phyloP scores from a whole-genome alignment of 37 sponge, comb jelly and placozoan genomes.

The Hexactinellida sp. region DNA sequence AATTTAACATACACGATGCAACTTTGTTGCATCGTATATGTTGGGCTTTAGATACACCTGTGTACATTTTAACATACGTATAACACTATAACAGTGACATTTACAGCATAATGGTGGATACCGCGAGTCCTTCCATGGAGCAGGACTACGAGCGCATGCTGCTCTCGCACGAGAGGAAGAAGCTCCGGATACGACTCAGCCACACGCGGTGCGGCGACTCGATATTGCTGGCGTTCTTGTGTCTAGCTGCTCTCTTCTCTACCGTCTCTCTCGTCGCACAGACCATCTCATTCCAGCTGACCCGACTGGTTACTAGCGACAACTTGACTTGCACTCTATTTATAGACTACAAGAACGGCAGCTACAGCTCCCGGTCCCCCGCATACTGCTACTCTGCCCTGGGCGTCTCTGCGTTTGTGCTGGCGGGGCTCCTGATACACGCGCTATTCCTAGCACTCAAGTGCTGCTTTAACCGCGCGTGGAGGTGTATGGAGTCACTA shows the following conservation, averaged over 20 bases:
- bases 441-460: not conserved
- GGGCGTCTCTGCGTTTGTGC: not conserved
- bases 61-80: too few relatives aligned
- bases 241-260: not conserved
- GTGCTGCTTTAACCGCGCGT: not conserved
- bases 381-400: not conserved
- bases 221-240: not conserved
- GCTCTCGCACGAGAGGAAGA: not conserved
- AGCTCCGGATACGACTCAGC: not conserved
- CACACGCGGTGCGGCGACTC: not conserved
- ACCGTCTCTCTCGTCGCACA: not conserved
- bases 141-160: not conserved
- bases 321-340: conserved; percentile 1
- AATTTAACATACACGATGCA: too few relatives aligned
- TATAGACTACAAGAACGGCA: not conserved
- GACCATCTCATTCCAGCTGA: not conserved
- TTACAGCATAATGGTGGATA: too few relatives aligned
- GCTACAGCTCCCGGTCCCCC: not conserved
- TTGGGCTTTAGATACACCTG: too few relatives aligned
- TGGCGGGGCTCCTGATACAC: not conserved
- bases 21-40: too few relatives aligned
- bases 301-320: not conserved
- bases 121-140: not conserved
- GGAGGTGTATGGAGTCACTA: not conserved
- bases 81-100: too few relatives aligned